A percentile compares a stretch with the other conserved stretches of the same genome.
Evolutionary conservation across 2,888 invertebrate species (phyloP).

Genomic region (Drosophila mercatorum): DNA sequence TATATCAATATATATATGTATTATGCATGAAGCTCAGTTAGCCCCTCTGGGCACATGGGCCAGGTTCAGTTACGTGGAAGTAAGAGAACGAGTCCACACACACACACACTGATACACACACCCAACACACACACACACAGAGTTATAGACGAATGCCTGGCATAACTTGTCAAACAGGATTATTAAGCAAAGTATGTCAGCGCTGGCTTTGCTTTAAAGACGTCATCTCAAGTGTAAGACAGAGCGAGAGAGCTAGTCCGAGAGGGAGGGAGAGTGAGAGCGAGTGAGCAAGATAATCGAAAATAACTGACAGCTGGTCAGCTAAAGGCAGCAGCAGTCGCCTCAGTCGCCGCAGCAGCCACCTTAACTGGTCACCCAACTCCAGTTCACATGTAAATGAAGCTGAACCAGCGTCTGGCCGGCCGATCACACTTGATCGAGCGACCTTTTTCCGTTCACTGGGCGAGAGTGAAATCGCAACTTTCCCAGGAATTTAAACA

Average conservation of each 20-base stretch:
- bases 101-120: constrained; percentile 4
- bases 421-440: constrained; percentile 18
- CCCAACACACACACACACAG: constrained; percentile 4
- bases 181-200: constrained; percentile 81
- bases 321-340: constrained; percentile 9
- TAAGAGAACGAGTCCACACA: constrained; percentile 53
- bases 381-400: constrained; percentile 19
- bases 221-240: constrained; percentile 21
- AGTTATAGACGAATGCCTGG: constrained; percentile 27
- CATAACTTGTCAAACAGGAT: constrained; percentile 82
- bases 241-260: constrained; percentile 26
- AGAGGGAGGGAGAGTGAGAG: no score
- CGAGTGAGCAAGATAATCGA: constrained; percentile 9
- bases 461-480: constrained; percentile 35
- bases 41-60: constrained; percentile 48
- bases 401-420: neutral
- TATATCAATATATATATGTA: neutral
- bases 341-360: constrained; percentile 7
- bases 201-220: constrained; percentile 58
- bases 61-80: constrained; percentile 69
- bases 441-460: constrained; percentile 30
- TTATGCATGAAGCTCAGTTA: constrained; percentile 12
- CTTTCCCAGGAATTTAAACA: constrained; percentile 24
- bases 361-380: constrained; percentile 19
- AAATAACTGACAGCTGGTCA: constrained; percentile 67